Evolutionary conservation across 2,888 invertebrate species (phyloP), one percentile per base, ranked within the genome.

Genomic region (Xylophagus ater): DNA sequence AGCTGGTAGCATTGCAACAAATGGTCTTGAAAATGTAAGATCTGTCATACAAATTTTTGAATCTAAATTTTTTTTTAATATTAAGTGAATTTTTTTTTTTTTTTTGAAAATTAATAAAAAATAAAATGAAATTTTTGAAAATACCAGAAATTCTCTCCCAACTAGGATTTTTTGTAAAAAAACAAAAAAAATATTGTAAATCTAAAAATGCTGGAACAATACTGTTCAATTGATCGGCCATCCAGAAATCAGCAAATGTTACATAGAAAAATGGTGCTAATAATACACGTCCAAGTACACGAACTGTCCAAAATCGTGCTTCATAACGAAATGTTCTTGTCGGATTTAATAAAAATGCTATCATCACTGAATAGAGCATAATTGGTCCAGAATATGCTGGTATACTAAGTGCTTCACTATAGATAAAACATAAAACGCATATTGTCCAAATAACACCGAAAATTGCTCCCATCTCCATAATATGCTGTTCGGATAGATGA

Each of bases 201-300:
- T 89, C 88, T 43, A 82, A 64, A 47, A 89, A 71, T 2, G 80
- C 81, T 2, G 76, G 76, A 4, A 75, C 78, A 41, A 87, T 68
- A 54, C 84, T 84, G 57, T 84, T 87, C 28, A 86, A 60, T 59
- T 86, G 86, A 68, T 86, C 86, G 10, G 83, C 85, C 52, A 86
- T 73, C 85, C 85, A 86, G 67, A 86, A 86, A 63, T 86, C 85
- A 44, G 85, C 84, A 59, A 86, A 86, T 33, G 76, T 77, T 2
- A 86, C 85, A 56, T 76, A 76, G 53, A 78, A 80, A 53, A 83
- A 81, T 14, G 85, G 85, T 2, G 85, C 81, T 38, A 75, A 70
- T 39, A 81, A 55, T 50, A 83, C 73, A 17, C 78, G 67, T 65
- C 72, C 74, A 66, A 64, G 48, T 48, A 68, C 56, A 9, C 58